Evolutionary conservation across 2,797 vertebrate species (phyloP), one percentile per base, ranked within the genome.

Genomic region (Amblyraja radiata): DNA sequence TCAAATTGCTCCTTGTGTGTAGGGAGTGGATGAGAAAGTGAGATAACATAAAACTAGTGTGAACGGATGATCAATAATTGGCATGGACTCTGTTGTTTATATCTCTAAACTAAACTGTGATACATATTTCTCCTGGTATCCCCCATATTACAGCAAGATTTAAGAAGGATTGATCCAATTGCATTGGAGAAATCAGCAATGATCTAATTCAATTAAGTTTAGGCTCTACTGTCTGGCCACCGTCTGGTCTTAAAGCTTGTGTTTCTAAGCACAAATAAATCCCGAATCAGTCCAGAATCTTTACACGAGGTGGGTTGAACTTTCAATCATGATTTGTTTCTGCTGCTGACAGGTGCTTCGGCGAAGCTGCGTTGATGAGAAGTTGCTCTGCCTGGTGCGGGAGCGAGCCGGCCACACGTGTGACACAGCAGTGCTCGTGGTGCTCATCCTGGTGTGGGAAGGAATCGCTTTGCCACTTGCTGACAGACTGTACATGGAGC

Each of bases 401-500:
- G 97, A 99, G 95, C 97, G 99, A 84, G 96, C 96, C 0, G 98
- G 98, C 79, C 99, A 99, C 94, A 96, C 95, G 0, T 99, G 99
- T 93, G 97, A 98, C 74, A 96, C 97, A 0, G 97, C 99, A 0
- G 98, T 98, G 94, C 97, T 99, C 2, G 96, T 99, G 79, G 97
- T 99, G 39, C 98, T 98, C 93, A 98, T 99, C 95, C 95, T 99
- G 94, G 96, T 99, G 88, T 99, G 99, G 99, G 98, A 99, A 94
- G 99, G 98, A 79, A 98, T 99, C 95, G 94, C 97, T 0, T 95
- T 94, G 6, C 95, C 94, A 93, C 94, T 99, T 94, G 99, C 99
- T 0, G 98, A 99, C 95, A 95, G 93, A 93, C 97, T 99, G 93
- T 99, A 99, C 96, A 94, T 95, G 0, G 98, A 99, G 78, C 97